Evolutionary conservation across 2,888 invertebrate species (phyloP).

Genomic region (Bembecia ichneumoniformis): DNA sequence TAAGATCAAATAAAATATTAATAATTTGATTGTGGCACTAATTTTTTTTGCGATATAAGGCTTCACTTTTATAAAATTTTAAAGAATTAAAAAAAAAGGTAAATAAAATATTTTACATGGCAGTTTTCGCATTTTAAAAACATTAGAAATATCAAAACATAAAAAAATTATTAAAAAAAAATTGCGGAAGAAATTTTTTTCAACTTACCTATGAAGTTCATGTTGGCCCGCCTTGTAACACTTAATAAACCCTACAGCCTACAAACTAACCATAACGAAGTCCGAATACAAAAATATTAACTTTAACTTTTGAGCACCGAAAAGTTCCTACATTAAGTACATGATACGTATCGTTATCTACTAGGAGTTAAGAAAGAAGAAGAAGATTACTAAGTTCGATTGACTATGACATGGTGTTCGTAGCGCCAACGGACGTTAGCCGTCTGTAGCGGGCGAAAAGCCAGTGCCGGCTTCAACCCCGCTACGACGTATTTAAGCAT

Average conservation of each 20-base stretch:
- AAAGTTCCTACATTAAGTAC: constrained; percentile 45
- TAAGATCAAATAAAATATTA: too few species aligned
- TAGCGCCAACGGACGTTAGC: constrained; percentile 24
- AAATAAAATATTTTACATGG: constrained; percentile 1
- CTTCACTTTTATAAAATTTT: not conserved
- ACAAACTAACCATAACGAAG: constrained; percentile 49
- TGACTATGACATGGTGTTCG: constrained; percentile 44
- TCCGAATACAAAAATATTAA: constrained; percentile 48
- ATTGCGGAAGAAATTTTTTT: not conserved
- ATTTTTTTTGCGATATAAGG: too few species aligned
- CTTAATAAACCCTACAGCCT: constrained; percentile 30
- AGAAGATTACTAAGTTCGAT: constrained; percentile 24
- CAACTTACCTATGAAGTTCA: constrained; percentile 66
- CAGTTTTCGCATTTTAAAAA: not conserved
- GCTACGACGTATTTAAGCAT: constrained; percentile 36
- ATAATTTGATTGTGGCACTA: too few species aligned
- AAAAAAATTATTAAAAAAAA: not conserved
- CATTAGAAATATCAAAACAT: not conserved
- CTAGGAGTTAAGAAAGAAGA: constrained; percentile 25
- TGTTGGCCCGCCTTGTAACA: constrained; percentile 39
- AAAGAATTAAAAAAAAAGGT: not conserved
- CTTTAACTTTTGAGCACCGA: constrained; percentile 58
- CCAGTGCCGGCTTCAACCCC: constrained; percentile 36
- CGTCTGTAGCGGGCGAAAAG: constrained; percentile 36
- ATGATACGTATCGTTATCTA: constrained; percentile 63